These are phyloP conservation scores for Acanthis flammea DNA, from an alignment of 2,797 vertebrate species.

Conservation along the genomic window DNA sequence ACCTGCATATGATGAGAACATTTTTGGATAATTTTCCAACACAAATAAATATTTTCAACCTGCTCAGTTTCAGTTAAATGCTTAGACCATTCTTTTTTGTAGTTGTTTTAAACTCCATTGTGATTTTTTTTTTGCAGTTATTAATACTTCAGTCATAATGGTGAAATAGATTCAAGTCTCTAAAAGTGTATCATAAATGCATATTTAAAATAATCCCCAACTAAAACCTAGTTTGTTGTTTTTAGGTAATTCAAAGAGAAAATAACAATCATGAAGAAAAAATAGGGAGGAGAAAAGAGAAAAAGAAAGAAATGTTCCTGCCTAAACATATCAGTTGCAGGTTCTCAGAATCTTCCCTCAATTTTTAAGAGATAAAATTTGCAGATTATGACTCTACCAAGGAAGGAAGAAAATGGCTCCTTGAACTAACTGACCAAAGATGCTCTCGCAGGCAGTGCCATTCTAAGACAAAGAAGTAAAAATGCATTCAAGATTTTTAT, in stretches of 20 bases:
- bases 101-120: neutral
- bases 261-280: neutral
- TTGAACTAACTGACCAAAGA: neutral
- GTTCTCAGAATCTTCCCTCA: neutral
- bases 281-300: neutral
- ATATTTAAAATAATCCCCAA: neutral
- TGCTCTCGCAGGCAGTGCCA: neutral
- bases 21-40: neutral
- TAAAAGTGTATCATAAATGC: neutral
- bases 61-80: neutral
- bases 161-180: neutral
- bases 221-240: neutral
- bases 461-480: neutral
- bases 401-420: neutral
- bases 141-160: neutral
- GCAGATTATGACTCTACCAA: neutral
- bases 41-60: neutral
- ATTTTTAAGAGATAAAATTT: neutral
- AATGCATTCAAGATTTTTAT: neutral
- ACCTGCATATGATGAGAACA: neutral
- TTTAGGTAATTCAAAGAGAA: neutral
- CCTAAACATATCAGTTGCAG: neutral
- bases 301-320: neutral
- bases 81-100: neutral
- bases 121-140: neutral